Percentiles rank a stretch among this genome's conserved stretches.
phyloP scores from a whole-genome alignment of 2,888 invertebrate genomes.

The Tetragonisca angustula region DNA sequence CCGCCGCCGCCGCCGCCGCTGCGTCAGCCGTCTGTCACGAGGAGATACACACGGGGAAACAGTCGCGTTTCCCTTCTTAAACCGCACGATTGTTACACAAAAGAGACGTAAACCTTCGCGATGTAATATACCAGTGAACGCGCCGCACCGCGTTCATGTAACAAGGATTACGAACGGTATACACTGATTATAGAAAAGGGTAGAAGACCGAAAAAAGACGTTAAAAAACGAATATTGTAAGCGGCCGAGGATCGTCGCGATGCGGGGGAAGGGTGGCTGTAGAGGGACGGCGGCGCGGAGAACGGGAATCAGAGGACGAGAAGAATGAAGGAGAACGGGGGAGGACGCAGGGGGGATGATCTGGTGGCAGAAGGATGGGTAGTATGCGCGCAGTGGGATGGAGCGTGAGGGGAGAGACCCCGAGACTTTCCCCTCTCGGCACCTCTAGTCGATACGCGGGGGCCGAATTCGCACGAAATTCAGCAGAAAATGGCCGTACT shows the following conservation, averaged over 20 bases:
- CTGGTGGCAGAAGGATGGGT: conserved; percentile 50
- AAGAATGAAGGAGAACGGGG: conserved; percentile 56
- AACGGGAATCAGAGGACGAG: conserved; percentile 59
- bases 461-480: conserved; percentile 80
- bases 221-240: conserved; percentile 63
- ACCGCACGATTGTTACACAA: background rate
- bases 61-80: conserved; percentile 31
- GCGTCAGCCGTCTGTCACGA: conserved; percentile 62
- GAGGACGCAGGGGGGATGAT: conserved; percentile 52
- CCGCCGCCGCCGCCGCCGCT: conserved; percentile 32
- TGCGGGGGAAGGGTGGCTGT: conserved; percentile 61
- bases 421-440: conserved; percentile 68
- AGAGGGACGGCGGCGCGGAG: conserved; percentile 56
- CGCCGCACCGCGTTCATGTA: conserved; percentile 11
- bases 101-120: conserved; percentile 7
- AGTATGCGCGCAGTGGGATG: conserved; percentile 42
- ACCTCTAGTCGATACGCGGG: conserved; percentile 79
- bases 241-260: conserved; percentile 59
- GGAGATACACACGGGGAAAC: conserved; percentile 44
- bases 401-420: conserved; percentile 49
- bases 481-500: conserved; percentile 80
- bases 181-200: conserved; percentile 44
- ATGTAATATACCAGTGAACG: background rate
- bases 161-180: conserved; percentile 36
- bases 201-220: conserved; percentile 57